These are phyloP conservation scores for Cyphomyrus discorhynchus DNA, from an alignment of 2,113 vertebrate species.

Conservation along the genomic window DNA sequence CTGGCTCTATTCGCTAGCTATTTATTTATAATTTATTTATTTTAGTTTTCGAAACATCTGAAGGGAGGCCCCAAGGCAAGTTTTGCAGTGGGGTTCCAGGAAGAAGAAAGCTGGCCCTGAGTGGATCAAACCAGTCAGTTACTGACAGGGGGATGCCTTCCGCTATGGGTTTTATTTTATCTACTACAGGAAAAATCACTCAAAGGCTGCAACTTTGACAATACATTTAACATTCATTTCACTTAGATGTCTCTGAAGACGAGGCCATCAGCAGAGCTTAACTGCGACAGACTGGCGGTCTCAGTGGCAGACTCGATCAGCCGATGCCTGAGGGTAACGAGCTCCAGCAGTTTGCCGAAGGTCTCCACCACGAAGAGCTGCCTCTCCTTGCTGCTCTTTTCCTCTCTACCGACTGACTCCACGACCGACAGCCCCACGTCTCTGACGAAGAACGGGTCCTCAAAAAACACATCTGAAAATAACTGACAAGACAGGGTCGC, in stretches of 20 bases:
- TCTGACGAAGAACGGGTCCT: constrained; percentile 44
- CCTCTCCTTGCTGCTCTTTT: constrained; percentile 45
- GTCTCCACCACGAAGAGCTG: constrained; percentile 47
- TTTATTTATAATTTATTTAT: not conserved
- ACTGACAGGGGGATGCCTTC: not conserved
- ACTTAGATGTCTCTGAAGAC: not conserved
- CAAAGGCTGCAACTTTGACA: not conserved
- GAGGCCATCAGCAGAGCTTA: constrained; percentile 16
- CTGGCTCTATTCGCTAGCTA: not conserved
- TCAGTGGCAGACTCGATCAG: constrained; percentile 54
- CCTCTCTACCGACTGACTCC: constrained; percentile 33
- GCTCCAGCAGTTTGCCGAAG: constrained; percentile 57
- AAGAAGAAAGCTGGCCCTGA: not conserved
- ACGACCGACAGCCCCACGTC: constrained; percentile 30
- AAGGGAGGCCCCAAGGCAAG: not conserved
- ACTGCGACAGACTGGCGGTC: constrained; percentile 51
- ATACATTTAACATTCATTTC: not conserved
- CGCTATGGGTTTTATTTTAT: not conserved
- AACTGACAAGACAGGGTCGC: constrained; percentile 43
- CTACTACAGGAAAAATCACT: not conserved
- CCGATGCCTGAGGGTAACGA: constrained; percentile 51
- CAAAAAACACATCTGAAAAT: constrained; percentile 53
- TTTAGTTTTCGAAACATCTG: not conserved
- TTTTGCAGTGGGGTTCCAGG: not conserved
- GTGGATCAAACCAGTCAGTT: not conserved